Evolutionary conservation across 2,888 invertebrate genomes (phyloP).

Genomic region (Drosophila yooni): DNA sequence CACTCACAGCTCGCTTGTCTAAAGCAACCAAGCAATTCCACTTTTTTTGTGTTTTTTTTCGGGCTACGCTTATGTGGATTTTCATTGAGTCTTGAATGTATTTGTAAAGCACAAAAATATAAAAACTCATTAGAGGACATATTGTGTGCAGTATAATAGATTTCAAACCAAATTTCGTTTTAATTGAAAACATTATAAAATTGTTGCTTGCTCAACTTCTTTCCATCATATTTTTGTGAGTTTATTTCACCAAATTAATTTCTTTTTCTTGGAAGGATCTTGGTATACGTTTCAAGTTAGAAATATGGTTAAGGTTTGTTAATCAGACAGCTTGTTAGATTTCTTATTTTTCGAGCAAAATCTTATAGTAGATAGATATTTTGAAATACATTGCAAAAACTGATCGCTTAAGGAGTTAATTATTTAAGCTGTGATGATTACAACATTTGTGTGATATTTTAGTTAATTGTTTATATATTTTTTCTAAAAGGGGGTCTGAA

Average conservation of each 20-base stretch:
- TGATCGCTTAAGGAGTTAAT: background rate
- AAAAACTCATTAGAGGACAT: conserved; percentile 1
- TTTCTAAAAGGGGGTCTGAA: background rate
- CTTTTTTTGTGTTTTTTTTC: conserved; percentile 3
- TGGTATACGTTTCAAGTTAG: background rate
- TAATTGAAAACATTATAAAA: background rate
- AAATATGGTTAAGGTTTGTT: background rate
- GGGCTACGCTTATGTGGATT: conserved; percentile 25
- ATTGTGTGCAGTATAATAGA: conserved; percentile 1
- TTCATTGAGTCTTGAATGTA: conserved; percentile 8
- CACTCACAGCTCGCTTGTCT: conserved; percentile 8
- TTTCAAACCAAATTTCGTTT: conserved; percentile 1
- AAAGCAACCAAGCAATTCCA: conserved; percentile 15
- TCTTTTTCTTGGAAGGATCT: background rate
- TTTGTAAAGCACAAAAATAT: conserved; percentile 6
- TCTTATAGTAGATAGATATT: background rate
- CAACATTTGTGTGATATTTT: background rate
- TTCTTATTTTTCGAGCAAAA: background rate
- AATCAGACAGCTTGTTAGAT: background rate
- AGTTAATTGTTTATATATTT: background rate
- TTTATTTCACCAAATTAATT: background rate
- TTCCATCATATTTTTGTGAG: background rate
- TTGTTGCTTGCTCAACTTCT: background rate
- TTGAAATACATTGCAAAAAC: background rate
- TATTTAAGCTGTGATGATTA: background rate